These are phyloP conservation scores for Aplocera efformata DNA, from an alignment of 2,888 invertebrate species.

Conservation along the genomic window DNA sequence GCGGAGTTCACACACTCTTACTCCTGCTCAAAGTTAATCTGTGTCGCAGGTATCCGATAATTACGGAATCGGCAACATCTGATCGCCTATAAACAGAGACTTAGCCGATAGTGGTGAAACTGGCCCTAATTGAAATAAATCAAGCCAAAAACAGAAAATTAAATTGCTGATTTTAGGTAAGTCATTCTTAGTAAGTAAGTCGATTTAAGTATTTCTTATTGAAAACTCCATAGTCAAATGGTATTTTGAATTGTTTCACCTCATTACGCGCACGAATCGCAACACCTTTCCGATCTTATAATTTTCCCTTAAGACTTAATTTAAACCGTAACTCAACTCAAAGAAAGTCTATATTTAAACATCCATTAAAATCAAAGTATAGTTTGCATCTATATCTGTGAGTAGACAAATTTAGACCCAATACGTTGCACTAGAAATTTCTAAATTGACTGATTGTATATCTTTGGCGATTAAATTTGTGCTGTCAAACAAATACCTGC, in stretches of 20 bases:
- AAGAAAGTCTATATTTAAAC: constrained; percentile 2
- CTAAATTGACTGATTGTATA: constrained; percentile 59
- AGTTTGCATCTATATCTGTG: constrained; percentile 39
- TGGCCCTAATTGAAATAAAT: too few relatives aligned
- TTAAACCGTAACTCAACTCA: background rate
- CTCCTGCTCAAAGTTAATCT: too few relatives aligned
- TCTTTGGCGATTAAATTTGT: constrained; percentile 39
- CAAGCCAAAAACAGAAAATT: too few relatives aligned
- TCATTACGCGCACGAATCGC: constrained; percentile 68
- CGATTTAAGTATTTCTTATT: constrained; percentile 15
- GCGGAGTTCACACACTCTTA: too few relatives aligned
- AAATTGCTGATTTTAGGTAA: background rate
- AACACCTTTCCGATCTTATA: constrained; percentile 30
- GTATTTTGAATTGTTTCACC: constrained; percentile 69
- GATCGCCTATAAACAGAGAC: too few relatives aligned
- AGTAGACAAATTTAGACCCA: constrained; percentile 67
- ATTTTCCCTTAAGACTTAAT: constrained; percentile 11
- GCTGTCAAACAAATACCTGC: constrained; percentile 26
- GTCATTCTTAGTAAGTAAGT: constrained; percentile 1
- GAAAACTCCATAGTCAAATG: constrained; percentile 35
- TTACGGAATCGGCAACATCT: too few relatives aligned
- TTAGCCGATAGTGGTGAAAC: too few relatives aligned
- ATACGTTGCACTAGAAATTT: constrained; percentile 59
- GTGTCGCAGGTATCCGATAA: too few relatives aligned
- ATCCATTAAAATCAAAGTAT: constrained; percentile 2